phyloP scores from a whole-genome alignment of 2,888 invertebrate species.

The Campaea margaritaria region DNA sequence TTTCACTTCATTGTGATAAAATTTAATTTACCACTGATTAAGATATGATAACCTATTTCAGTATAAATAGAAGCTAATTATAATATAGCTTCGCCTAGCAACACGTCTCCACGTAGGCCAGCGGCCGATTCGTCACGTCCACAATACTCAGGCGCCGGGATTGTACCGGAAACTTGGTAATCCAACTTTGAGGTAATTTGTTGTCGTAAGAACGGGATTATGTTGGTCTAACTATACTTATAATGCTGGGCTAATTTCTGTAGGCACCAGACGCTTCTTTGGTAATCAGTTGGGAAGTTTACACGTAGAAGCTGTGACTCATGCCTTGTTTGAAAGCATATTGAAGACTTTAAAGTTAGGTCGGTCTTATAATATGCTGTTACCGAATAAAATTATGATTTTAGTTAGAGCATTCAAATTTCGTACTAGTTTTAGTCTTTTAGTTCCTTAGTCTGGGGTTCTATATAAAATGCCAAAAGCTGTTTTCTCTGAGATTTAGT shows the following conservation, averaged over 20 bases:
- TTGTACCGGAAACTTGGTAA: slow-evolving; percentile 41
- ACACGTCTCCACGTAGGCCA: slow-evolving; percentile 7
- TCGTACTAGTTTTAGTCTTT: no score
- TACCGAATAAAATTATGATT: no score
- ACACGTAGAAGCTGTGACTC: slow-evolving; percentile 1
- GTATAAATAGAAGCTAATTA: no score
- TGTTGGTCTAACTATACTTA: slow-evolving; percentile 31
- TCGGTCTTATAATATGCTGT: no score
- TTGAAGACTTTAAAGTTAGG: no score
- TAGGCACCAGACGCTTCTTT: slow-evolving; percentile 12
- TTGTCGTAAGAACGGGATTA: slow-evolving; percentile 46
- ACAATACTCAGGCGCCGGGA: slow-evolving; percentile 36
- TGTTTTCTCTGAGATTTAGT: no score
- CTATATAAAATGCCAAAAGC: no score
- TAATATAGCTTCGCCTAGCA: slow-evolving; percentile 5
- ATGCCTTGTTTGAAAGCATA: not conserved
- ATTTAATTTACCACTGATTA: no score
- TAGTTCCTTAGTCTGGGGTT: no score
- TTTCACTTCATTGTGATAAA: no score
- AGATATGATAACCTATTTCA: no score
- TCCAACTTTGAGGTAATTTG: slow-evolving; percentile 47
- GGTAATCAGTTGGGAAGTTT: slow-evolving; percentile 11
- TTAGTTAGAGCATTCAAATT: no score
- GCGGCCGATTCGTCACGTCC: slow-evolving; percentile 32
- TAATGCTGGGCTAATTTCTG: slow-evolving; percentile 32